Evolutionary conservation across 1,140 invertebrate species (phyloP), one percentile per base, ranked within the genome.

Genomic region (Drosophila sucinea): DNA sequence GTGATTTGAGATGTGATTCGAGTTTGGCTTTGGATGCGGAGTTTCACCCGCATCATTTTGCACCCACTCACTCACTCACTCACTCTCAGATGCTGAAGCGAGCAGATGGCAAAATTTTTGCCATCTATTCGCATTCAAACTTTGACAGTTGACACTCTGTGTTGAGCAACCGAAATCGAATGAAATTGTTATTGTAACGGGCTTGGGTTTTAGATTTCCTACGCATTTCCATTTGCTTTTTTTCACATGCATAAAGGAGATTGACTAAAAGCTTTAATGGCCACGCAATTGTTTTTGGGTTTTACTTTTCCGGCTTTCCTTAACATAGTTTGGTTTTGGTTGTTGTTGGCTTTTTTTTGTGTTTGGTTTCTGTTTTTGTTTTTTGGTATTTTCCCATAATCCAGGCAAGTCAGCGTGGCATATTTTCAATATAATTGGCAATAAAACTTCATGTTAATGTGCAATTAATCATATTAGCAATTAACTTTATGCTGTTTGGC

Each of bases 381-480:
- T 58, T 17, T 33, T 32, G n/a, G 4, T 8, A 60, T 63, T 74
- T 84, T 85, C 81, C 67, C 81, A 84, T 81, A 51, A 51, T 51
- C 44, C 44, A 3, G 44, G 23, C 44, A 51, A 51, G 23, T 51
- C 44, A 25, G 44, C 62, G 66, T 81, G 82, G 82, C 82, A 87
- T 85, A 85, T 85, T 86, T 86, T 79, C 83, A 73, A 79, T 86
- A 86, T 86, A 86, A 86, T 86, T 86, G 82, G 82, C 82, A 66
- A 90, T 90, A 90, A 90, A 90, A 86, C 84, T 86, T 90, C 86
- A 90, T 90, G 86, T 90, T 90, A 90, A 90, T 86, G 79, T 85
- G 85, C 86, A 90, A 90, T 90, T 90, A 90, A 90, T 90, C 86
- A 90, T 90, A 90, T 90, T 90, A 90, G 81, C 86, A 90, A 90